Percentiles rank a stretch among this genome's conserved stretches.
phyloP scores from a whole-genome alignment of 1,140 invertebrate genomes.

The Brachionus angularis region DNA sequence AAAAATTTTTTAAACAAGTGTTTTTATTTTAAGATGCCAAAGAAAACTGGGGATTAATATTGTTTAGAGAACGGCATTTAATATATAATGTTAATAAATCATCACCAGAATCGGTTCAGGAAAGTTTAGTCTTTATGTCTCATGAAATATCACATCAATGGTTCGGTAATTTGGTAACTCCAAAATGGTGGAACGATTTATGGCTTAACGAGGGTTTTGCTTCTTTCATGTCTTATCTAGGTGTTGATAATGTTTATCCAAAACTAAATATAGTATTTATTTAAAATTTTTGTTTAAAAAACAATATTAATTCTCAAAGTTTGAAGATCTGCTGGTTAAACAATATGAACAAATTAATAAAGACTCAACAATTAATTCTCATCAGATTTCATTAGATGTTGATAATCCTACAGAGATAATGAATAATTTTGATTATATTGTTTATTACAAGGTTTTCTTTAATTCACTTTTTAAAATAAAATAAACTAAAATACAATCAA shows the following conservation, averaged over 20 bases:
- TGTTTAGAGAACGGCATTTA: neutral
- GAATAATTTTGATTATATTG: neutral
- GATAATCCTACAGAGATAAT: neutral
- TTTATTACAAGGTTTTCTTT: neutral
- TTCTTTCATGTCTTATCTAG: neutral
- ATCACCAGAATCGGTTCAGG: neutral
- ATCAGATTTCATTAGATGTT: neutral
- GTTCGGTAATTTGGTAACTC: conserved; percentile 63
- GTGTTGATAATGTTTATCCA: neutral
- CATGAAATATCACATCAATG: conserved; percentile 75
- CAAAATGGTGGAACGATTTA: conserved; percentile 63
- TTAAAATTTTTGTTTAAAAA: neutral
- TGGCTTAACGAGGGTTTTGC: conserved; percentile 59
- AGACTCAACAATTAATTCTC: neutral
- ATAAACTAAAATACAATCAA: neutral
- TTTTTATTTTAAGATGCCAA: no score
- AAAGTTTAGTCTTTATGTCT: conserved; percentile 62
- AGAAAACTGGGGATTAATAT: neutral
- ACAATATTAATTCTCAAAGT: neutral
- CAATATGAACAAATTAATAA: neutral
- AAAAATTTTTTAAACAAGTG: no score
- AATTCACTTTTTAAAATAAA: neutral
- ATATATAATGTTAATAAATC: neutral
- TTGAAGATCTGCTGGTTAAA: neutral
- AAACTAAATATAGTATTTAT: neutral